Percentiles rank a stretch among this genome's conserved stretches.
These are phyloP conservation scores for Enchytraeus crypticus DNA, from an alignment of 2,888 invertebrate species.

Conservation along the genomic window DNA sequence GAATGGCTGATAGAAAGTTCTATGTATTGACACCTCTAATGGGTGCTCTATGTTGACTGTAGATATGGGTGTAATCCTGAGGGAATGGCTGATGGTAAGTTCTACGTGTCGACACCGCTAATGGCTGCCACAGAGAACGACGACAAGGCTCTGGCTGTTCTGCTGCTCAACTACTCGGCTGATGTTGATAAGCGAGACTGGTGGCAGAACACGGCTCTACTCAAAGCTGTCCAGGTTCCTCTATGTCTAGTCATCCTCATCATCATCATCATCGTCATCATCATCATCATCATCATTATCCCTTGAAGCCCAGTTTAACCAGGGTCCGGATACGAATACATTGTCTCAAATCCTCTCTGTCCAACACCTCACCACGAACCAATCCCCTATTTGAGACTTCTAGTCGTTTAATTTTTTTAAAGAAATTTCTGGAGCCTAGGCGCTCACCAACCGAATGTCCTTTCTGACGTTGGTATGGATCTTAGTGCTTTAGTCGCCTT, in stretches of 20 bases:
- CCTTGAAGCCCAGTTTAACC: too few species aligned
- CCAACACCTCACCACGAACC: too few species aligned
- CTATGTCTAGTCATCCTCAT: too few species aligned
- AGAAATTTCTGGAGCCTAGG: too few species aligned
- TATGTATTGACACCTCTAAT: constrained; percentile 18
- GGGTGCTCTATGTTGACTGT: too few species aligned
- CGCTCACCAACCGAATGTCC: too few species aligned
- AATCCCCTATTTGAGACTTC: neutral
- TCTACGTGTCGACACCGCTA: constrained; percentile 17
- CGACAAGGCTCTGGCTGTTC: constrained; percentile 8
- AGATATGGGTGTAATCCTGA: constrained; percentile 14
- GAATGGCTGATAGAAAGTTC: constrained; percentile 13
- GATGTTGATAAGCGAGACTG: constrained; percentile 16
- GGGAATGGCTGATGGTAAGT: constrained; percentile 14
- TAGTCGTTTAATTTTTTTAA: neutral
- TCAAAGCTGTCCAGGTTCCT: constrained; percentile 18
- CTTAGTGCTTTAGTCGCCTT: too few species aligned
- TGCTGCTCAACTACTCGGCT: constrained; percentile 12
- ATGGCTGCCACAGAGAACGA: constrained; percentile 16
- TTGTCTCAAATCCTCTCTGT: too few species aligned
- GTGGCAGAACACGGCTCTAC: constrained; percentile 18
- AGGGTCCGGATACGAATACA: too few species aligned
- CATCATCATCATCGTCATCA: too few species aligned
- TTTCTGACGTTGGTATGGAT: too few species aligned
- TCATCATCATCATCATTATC: too few species aligned